These are phyloP conservation scores for Drosophila austrosaltans DNA, from an alignment of 2,888 invertebrate genomes.

Conservation along the genomic window DNA sequence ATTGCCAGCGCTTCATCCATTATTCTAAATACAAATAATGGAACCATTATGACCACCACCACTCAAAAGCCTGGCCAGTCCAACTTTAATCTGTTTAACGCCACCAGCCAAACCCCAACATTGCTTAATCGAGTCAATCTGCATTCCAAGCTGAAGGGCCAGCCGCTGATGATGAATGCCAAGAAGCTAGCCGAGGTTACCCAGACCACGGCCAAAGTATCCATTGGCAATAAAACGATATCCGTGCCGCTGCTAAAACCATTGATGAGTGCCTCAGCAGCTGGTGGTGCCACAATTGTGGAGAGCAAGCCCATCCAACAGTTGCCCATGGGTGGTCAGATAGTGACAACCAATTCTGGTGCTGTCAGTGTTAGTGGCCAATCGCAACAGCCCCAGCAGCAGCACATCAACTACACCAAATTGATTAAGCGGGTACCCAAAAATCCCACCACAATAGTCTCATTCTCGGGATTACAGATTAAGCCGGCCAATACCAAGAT, in stretches of 20 bases:
- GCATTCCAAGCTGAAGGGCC: conserved; percentile 67
- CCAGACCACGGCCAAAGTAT: conserved; percentile 85
- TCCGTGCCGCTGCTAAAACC: conserved; percentile 83
- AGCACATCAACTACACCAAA: conserved; percentile 76
- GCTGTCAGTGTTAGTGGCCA: conserved; percentile 6
- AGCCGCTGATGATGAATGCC: conserved; percentile 72
- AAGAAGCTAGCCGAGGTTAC: conserved; percentile 84
- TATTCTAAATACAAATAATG: conserved; percentile 41
- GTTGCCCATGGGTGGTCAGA: conserved; percentile 19
- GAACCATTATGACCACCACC: conserved; percentile 35
- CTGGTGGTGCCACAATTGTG: conserved; percentile 69
- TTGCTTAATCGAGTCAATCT: conserved; percentile 64
- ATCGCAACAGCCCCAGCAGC: conserved; percentile 23
- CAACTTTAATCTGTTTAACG: conserved; percentile 60
- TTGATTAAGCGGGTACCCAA: conserved; percentile 79
- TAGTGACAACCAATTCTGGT: conserved; percentile 30
- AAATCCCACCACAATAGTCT: conserved; percentile 81
- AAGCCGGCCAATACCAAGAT: conserved; percentile 83
- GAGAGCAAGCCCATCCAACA: conserved; percentile 63
- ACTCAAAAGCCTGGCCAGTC: conserved; percentile 34
- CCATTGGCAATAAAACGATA: conserved; percentile 83
- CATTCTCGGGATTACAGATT: conserved; percentile 81
- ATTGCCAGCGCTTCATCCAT: conserved; percentile 27
- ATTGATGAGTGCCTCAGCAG: conserved; percentile 66
- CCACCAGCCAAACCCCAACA: conserved; percentile 45